phyloP scores from a whole-genome alignment of 2,888 invertebrate genomes.

The Laothoe populi region DNA sequence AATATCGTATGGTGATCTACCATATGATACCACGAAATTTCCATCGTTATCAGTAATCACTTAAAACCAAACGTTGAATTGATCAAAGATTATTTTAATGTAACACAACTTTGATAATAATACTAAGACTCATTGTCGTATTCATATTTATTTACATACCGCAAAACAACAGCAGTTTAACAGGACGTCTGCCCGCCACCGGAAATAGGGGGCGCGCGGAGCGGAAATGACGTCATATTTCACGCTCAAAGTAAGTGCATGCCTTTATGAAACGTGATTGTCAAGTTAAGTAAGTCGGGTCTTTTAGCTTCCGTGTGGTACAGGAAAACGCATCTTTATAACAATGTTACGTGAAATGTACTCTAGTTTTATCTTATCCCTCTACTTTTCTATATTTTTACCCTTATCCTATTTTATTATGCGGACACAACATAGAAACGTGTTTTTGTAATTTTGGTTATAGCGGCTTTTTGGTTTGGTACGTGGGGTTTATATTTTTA shows the following conservation, averaged over 20 bases:
- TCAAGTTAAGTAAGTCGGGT: constrained; percentile 37
- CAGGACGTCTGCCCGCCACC: constrained; percentile 39
- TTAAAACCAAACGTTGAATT: too few species aligned
- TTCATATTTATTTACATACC: neutral
- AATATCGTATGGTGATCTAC: too few species aligned
- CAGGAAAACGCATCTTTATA: constrained; percentile 17
- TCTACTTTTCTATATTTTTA: neutral
- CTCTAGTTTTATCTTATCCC: neutral
- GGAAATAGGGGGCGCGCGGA: constrained; percentile 44
- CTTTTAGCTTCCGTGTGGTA: constrained; percentile 4
- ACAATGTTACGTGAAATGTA: neutral
- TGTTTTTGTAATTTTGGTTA: too few species aligned
- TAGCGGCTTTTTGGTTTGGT: too few species aligned
- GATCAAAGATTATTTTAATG: too few species aligned
- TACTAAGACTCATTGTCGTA: too few species aligned
- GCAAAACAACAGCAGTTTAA: constrained; percentile 30
- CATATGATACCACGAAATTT: too few species aligned
- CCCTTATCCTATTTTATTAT: neutral
- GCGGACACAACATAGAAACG: too few species aligned
- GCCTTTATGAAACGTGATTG: constrained; percentile 44
- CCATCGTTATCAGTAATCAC: too few species aligned
- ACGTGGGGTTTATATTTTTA: too few species aligned
- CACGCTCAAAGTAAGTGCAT: constrained; percentile 41
- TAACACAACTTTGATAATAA: too few species aligned
- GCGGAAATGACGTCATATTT: constrained; percentile 51